These are phyloP conservation scores for Drosophila nigrodunni DNA, from an alignment of 1,140 invertebrate species.

Conservation along the genomic window DNA sequence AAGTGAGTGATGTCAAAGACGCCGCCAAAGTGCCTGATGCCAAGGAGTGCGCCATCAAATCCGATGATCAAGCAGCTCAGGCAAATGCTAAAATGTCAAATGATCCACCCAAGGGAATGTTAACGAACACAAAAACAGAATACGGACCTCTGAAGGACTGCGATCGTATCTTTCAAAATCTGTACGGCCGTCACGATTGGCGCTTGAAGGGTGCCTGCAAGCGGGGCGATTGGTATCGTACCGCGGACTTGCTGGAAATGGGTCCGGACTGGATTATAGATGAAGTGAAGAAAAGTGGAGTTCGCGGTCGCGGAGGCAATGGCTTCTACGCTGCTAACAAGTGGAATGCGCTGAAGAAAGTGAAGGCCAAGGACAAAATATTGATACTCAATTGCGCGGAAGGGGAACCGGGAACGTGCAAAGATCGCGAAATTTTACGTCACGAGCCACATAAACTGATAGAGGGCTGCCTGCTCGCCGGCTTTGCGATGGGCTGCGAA, in stretches of 20 bases:
- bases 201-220: conserved; percentile 94
- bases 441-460: conserved; percentile 99
- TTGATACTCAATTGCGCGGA: conserved; percentile 99
- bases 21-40: too few species aligned
- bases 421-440: conserved; percentile 98
- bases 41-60: too few species aligned
- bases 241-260: conserved; percentile 97
- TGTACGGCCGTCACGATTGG: conserved; percentile 99
- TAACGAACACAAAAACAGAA: conserved; percentile 30
- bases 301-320: conserved; percentile 97
- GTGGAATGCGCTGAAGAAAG: conserved; percentile 97
- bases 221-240: conserved; percentile 99
- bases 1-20: too few species aligned
- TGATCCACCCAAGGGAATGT: conserved; percentile 17
- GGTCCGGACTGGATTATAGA: conserved; percentile 98
- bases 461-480: conserved; percentile 98
- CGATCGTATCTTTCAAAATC: conserved; percentile 98
- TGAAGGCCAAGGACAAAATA: conserved; percentile 97
- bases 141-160: conserved; percentile 89
- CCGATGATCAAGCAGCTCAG: background rate
- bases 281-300: conserved; percentile 96
- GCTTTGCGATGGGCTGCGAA: conserved; percentile 96
- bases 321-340: conserved; percentile 99
- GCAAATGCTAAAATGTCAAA: background rate
- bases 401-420: conserved; percentile 98